Evolutionary conservation across 1,140 invertebrate species (phyloP), one percentile per base, ranked within the genome.

Genomic region (Aradophagus sp.): DNA sequence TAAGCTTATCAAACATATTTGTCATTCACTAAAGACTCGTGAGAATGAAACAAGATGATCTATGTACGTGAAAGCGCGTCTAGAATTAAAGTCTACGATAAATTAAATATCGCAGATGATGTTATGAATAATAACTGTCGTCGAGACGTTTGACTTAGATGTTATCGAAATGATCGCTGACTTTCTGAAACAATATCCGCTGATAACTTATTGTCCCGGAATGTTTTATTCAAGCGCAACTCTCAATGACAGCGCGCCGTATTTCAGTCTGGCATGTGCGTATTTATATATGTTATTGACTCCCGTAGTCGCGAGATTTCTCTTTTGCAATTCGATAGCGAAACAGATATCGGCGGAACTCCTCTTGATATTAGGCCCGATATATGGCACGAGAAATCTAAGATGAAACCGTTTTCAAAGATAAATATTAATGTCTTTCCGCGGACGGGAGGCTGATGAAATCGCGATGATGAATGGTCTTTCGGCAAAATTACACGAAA

Each of bases 271-370:
- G 53, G 17, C 14, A 19, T 36, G 13, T 36, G n/a, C n/a, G 42
- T 61, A 69, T 69, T 69, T 69, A 69, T 62, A 62, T 62, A 69
- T 62, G 66, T 62, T 62, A 62, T 56, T 69, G 56, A 56, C 56
- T 61, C 32, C 38, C 12, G 29, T 2, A 23, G 42, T 45, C 31
- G 31, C 31, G 17, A 56, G 66, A n/a, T 69, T 69, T 69, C 66
- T 69, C 66, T 69, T 69, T 50, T 50, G 56, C 50, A 62, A 69
- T 56, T 69, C 35, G 66, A 69, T 69, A 69, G 56, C 38, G 56
- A 62, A 69, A 62, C 50, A 56, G 66, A 69, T 69, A 62, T 23
- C 50, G 50, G 11, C 45, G 38, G 45, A 61, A 61, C 48, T 55
- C 39, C 19, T 59, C 47, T 50, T 55, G 36, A 67, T 58, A 52